Percentiles rank a stretch among this genome's conserved stretches.
Conservation (phyloP, 2,888 invertebrate genomes). For the Mermis nigrescens region DNA sequence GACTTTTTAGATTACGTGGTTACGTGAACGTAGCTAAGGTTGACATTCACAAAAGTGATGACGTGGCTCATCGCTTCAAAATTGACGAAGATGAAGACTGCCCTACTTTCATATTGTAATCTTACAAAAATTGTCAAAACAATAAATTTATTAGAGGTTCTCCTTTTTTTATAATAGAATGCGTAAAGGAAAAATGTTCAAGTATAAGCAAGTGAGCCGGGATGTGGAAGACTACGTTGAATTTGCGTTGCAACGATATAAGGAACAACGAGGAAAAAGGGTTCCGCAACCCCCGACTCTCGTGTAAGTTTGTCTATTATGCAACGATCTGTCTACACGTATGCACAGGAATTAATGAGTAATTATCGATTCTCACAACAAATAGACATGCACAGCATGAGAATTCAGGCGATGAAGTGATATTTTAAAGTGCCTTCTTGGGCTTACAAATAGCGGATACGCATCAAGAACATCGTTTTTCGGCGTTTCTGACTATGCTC, state of each 20-base stretch:
- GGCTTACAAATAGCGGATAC: too few relatives aligned
- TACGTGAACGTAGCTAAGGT: conserved; percentile 30
- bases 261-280: conserved; percentile 25
- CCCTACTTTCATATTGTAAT: conserved; percentile 28
- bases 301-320: conserved; percentile 14
- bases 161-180: conserved; percentile 17
- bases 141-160: neutral
- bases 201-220: conserved; percentile 29
- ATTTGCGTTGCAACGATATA: conserved; percentile 29
- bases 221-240: conserved; percentile 26
- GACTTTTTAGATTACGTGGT: conserved; percentile 23
- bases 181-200: conserved; percentile 31
- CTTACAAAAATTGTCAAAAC: too few relatives aligned
- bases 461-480: too few relatives aligned
- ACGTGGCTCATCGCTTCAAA: conserved; percentile 29
- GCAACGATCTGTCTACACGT: too few relatives aligned
- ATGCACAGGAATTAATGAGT: too few relatives aligned
- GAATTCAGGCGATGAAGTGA: too few relatives aligned
- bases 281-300: conserved; percentile 31
- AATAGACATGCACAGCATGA: too few relatives aligned
- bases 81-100: conserved; percentile 29
- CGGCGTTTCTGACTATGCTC: too few relatives aligned
- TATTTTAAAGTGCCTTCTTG: too few relatives aligned
- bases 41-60: conserved; percentile 27
- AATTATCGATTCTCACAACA: too few relatives aligned